Evolutionary conservation across 2,113 vertebrate genomes (phyloP).

Genomic region (Thamnophis sirtalis): DNA sequence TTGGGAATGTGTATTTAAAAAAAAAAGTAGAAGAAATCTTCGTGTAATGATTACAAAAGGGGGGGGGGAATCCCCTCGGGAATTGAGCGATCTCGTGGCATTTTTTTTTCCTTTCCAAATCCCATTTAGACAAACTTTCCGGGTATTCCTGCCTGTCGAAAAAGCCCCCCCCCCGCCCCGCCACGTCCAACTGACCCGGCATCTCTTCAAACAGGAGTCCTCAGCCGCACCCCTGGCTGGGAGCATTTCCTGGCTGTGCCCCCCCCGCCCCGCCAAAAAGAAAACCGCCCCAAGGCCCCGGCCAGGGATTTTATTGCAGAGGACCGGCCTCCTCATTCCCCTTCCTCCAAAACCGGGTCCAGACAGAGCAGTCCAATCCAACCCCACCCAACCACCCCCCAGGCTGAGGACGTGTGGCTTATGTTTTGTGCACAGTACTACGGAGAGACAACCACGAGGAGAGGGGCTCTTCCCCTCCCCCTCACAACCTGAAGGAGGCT

Average conservation of each 20-base stretch:
- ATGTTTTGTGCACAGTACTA: conserved; percentile 5
- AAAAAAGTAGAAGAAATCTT: neutral
- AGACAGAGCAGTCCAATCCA: neutral
- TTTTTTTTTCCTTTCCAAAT: conserved; percentile 11
- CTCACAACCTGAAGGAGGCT: conserved; percentile 63
- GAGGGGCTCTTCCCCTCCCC: neutral
- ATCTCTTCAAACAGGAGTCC: neutral
- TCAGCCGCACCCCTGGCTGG: no score
- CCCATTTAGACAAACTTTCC: neutral
- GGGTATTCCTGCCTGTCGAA: neutral
- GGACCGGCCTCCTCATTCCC: neutral
- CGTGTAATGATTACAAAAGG: neutral
- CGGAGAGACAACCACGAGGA: neutral
- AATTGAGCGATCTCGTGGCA: conserved; percentile 16
- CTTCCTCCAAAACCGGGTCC: conserved; percentile 22
- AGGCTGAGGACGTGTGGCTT: neutral
- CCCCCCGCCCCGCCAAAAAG: neutral
- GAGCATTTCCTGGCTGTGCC: no score
- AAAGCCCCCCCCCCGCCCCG: neutral
- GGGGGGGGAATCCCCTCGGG: neutral
- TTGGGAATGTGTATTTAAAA: conserved; percentile 1
- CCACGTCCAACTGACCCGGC: rapidly evolving
- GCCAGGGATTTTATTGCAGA: neutral
- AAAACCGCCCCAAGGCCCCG: neutral
- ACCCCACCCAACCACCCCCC: neutral